phyloP scores from a whole-genome alignment of 2,888 invertebrate species.

The Xanthorhoe spadicearia region DNA sequence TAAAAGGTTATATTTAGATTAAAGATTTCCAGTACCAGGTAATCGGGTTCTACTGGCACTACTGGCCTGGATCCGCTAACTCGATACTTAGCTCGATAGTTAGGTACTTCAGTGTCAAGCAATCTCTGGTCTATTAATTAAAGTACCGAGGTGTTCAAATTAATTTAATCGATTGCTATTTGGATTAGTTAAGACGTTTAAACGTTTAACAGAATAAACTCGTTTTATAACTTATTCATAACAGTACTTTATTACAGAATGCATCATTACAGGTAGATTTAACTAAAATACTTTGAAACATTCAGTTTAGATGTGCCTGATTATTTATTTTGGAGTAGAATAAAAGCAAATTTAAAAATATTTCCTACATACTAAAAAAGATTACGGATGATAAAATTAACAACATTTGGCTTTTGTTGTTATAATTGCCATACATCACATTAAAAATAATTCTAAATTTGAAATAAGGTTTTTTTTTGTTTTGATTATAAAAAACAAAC shows the following conservation, averaged over 20 bases:
- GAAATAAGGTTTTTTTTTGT: no score
- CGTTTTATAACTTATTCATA: background rate
- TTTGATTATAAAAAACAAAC: no score
- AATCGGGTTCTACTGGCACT: background rate
- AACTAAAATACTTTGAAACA: no score
- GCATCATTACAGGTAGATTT: background rate
- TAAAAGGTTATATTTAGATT: background rate
- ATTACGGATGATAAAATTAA: no score
- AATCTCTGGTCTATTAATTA: constrained; percentile 22
- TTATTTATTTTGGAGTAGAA: no score
- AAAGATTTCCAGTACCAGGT: background rate
- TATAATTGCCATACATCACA: no score
- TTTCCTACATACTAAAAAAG: no score
- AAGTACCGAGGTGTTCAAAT: constrained; percentile 13
- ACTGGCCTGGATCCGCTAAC: background rate
- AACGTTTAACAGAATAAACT: background rate
- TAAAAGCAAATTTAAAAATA: no score
- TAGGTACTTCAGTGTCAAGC: constrained; percentile 11
- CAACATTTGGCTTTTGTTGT: no score
- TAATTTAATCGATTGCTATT: constrained; percentile 12
- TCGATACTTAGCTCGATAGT: background rate
- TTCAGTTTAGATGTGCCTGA: no score
- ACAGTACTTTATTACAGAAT: background rate
- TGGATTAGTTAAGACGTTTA: constrained; percentile 10
- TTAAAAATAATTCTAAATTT: no score